Conservation (phyloP, 1,140 invertebrate species). For the Drosophila albomicans region DNA sequence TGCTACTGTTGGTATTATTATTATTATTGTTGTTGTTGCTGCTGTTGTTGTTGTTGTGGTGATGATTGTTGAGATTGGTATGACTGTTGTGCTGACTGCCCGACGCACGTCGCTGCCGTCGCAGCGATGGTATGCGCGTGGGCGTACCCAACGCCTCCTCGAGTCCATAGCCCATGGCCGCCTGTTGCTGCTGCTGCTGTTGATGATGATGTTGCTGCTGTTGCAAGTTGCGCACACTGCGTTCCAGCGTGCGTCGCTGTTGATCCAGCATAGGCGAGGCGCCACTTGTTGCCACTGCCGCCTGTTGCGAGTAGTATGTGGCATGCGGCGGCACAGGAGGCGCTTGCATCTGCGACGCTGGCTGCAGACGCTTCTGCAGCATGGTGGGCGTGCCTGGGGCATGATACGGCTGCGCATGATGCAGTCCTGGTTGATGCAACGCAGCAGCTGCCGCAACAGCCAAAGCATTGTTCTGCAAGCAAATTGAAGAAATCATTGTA, state of each 20-base stretch:
- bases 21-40: slow-evolving; percentile 52
- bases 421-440: slow-evolving; percentile 71
- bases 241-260: slow-evolving; percentile 69
- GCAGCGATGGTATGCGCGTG: slow-evolving; percentile 75
- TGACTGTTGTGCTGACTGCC: slow-evolving; percentile 72
- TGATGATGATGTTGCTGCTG: slow-evolving; percentile 53
- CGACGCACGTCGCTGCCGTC: slow-evolving; percentile 72
- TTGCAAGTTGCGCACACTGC: slow-evolving; percentile 70
- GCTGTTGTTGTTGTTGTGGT: slow-evolving; percentile 53
- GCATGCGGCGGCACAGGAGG: slow-evolving; percentile 78
- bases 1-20: slow-evolving; percentile 32
- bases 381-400: slow-evolving; percentile 71
- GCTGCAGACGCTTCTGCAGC: slow-evolving; percentile 61
- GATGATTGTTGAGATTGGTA: slow-evolving; percentile 60
- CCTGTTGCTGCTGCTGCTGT: slow-evolving; percentile 43
- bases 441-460: slow-evolving; percentile 46
- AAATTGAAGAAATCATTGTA: not conserved
- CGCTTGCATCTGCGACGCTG: slow-evolving; percentile 48
- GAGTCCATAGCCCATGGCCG: slow-evolving; percentile 38
- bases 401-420: slow-evolving; percentile 81
- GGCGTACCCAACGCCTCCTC: slow-evolving; percentile 65
- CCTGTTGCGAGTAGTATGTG: slow-evolving; percentile 68
- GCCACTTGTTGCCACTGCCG: slow-evolving; percentile 23
- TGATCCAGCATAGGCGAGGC: slow-evolving; percentile 67
- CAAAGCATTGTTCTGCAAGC: slow-evolving; percentile 47